Evolutionary conservation across 1,140 invertebrate species (phyloP).

Genomic region (Teleogryllus occipitalis): DNA sequence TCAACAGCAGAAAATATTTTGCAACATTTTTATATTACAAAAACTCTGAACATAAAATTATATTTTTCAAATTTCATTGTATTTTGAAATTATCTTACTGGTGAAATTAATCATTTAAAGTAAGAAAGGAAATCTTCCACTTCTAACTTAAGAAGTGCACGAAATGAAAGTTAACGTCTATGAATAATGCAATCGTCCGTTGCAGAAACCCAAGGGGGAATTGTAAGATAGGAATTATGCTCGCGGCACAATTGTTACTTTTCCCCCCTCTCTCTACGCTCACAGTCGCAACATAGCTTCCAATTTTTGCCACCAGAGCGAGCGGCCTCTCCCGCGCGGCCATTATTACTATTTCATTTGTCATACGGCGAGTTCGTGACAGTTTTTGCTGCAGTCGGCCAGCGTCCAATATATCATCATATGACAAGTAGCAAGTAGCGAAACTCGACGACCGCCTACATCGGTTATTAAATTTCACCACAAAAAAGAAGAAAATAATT

Average conservation of each 20-base stretch:
- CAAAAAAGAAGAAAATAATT: conserved; percentile 3
- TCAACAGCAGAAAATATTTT: no score
- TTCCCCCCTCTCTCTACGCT: background rate
- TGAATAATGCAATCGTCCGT: background rate
- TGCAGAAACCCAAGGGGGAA: background rate
- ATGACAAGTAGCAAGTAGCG: conserved; percentile 3
- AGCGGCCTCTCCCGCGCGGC: background rate
- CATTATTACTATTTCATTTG: conserved; percentile 6
- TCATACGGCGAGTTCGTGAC: background rate
- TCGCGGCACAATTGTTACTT: background rate
- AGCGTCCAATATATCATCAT: background rate
- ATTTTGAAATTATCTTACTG: background rate
- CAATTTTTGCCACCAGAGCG: background rate
- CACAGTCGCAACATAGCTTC: background rate
- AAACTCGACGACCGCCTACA: background rate
- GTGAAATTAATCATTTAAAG: background rate
- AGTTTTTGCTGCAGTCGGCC: background rate
- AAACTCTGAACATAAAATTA: no score
- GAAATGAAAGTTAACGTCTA: background rate
- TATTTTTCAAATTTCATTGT: no score
- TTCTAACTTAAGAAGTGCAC: background rate
- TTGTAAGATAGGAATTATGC: background rate
- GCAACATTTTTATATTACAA: no score
- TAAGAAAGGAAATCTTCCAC: background rate
- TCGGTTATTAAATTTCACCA: conserved; percentile 1